These are phyloP conservation scores for Saimiri boliviensis DNA, from an alignment of 2,113 vertebrate species.

Conservation along the genomic window DNA sequence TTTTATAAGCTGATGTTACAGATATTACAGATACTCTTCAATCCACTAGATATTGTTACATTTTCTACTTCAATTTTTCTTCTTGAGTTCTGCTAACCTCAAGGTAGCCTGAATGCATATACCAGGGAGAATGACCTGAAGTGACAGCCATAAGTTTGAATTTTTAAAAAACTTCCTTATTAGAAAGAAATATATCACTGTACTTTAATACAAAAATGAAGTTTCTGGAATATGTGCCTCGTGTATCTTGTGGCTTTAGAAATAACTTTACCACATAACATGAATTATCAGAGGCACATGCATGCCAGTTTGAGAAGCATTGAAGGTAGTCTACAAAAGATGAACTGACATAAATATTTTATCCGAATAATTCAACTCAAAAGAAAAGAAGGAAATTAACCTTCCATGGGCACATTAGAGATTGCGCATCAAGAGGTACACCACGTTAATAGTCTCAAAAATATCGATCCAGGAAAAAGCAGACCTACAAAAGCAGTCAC, in stretches of 20 bases:
- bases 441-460: slow-evolving; percentile 11
- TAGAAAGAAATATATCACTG: neutral
- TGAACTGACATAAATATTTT: slow-evolving; percentile 65
- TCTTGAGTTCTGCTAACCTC: neutral
- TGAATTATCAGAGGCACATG: slow-evolving; percentile 36
- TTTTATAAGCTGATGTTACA: neutral
- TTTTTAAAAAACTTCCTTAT: neutral
- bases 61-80: neutral
- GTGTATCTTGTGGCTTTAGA: slow-evolving; percentile 35
- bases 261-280: slow-evolving; percentile 4
- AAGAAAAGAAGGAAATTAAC: slow-evolving; percentile 10
- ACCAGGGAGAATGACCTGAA: neutral
- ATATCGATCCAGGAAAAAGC: slow-evolving; percentile 35
- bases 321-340: slow-evolving; percentile 63
- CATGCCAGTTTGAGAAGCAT: neutral
- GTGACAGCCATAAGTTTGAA: slow-evolving; percentile 1
- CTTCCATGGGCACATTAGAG: neutral
- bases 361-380: slow-evolving; percentile 52
- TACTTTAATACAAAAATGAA: slow-evolving; percentile 37
- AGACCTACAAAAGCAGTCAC: neutral
- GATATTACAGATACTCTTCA: neutral
- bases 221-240: neutral
- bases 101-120: neutral
- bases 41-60: neutral
- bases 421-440: neutral